These are phyloP conservation scores for Laupala kohalensis DNA, from an alignment of 1,140 invertebrate species.

Conservation along the genomic window DNA sequence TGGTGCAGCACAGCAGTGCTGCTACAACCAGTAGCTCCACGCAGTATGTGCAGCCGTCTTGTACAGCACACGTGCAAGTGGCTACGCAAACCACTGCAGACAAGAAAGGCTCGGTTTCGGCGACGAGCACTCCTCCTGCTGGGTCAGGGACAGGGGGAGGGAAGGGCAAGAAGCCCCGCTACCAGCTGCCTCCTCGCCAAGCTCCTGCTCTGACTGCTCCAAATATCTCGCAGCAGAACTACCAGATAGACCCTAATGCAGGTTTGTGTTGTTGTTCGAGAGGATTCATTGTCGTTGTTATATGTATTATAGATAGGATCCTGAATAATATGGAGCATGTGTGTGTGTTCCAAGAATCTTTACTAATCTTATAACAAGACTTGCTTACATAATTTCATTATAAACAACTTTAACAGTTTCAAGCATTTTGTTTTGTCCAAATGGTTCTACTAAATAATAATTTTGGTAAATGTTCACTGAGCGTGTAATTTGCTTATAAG, in stretches of 20 bases:
- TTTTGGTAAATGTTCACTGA: too few species aligned
- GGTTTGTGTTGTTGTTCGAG: slow-evolving; percentile 22
- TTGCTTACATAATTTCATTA: too few species aligned
- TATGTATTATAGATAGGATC: not conserved
- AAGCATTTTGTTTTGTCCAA: too few species aligned
- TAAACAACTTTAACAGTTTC: too few species aligned
- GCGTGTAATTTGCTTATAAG: too few species aligned
- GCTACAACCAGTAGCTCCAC: slow-evolving; percentile 6
- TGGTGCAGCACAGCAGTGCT: not conserved
- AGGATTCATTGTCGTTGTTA: not conserved
- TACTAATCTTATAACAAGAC: not conserved
- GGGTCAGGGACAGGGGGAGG: slow-evolving; percentile 25
- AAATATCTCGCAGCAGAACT: slow-evolving; percentile 22
- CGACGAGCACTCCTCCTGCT: slow-evolving; percentile 21
- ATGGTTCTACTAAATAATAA: too few species aligned
- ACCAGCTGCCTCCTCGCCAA: slow-evolving; percentile 33
- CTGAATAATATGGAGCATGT: not conserved
- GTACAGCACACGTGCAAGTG: slow-evolving; percentile 36
- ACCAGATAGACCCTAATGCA: slow-evolving; percentile 32
- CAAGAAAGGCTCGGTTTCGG: slow-evolving; percentile 18
- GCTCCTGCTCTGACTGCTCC: not conserved
- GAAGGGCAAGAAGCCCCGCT: slow-evolving; percentile 29
- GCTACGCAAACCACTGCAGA: slow-evolving; percentile 36
- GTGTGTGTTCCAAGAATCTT: not conserved
- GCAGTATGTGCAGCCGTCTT: slow-evolving; percentile 25